Percentiles rank a stretch among this genome's conserved stretches.
Evolutionary conservation across 2,113 vertebrate species (phyloP).

Genomic region (Callopanchax toddi): DNA sequence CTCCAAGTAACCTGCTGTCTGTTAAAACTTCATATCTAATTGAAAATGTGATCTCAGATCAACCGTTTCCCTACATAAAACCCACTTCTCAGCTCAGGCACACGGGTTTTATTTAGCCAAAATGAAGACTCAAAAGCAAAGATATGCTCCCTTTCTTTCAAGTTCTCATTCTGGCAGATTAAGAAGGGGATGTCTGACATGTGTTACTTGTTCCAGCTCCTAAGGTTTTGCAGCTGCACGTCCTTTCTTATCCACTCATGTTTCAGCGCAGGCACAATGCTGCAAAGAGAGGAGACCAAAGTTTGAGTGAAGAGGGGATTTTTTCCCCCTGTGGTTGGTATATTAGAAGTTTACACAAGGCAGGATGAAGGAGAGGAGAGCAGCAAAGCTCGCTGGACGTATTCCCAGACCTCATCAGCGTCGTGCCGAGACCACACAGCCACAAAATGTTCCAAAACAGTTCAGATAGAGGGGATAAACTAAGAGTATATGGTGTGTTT

Average conservation of each 20-base stretch:
- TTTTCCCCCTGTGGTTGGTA: conserved; percentile 47
- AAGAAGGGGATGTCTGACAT: conserved; percentile 17
- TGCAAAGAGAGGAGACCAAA: conserved; percentile 22
- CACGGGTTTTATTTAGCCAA: conserved; percentile 1
- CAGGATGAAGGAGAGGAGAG: conserved; percentile 49
- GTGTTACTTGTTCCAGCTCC: conserved; percentile 14
- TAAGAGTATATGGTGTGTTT: conserved; percentile 22
- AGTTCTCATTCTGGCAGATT: conserved; percentile 8
- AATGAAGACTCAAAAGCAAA: conserved; percentile 10
- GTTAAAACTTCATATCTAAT: too few relatives aligned
- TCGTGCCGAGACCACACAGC: conserved; percentile 53
- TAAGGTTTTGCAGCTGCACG: conserved; percentile 24
- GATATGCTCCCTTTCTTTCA: conserved; percentile 1
- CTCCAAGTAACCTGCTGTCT: too few relatives aligned
- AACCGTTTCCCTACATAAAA: too few relatives aligned
- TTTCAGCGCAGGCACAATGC: conserved; percentile 19
- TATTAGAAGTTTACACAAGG: conserved; percentile 60
- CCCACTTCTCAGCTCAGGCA: not conserved
- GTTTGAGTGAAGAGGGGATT: conserved; percentile 34
- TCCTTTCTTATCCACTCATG: conserved; percentile 27
- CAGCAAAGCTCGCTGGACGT: conserved; percentile 47
- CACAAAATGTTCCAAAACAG: conserved; percentile 53
- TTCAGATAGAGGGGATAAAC: conserved; percentile 22
- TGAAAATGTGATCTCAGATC: too few relatives aligned
- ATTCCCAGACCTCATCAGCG: conserved; percentile 48